Conservation (phyloP, 2,113 vertebrate genomes). For the Tachuris rubrigastra region DNA sequence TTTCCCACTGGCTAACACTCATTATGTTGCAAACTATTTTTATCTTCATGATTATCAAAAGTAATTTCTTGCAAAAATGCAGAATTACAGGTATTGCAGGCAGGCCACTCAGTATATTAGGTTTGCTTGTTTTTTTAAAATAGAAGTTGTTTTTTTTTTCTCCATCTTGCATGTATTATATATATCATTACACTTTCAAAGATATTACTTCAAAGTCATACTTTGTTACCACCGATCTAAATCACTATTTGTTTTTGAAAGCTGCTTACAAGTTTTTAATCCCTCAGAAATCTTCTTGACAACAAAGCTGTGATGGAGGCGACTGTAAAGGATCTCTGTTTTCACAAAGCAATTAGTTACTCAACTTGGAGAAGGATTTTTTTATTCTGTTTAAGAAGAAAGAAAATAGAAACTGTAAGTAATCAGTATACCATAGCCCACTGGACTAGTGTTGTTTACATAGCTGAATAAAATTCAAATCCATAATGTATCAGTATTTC, state of each 20-base stretch:
- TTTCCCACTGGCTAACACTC: background rate
- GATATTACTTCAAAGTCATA: background rate
- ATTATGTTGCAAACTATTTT: background rate
- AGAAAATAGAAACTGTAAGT: background rate
- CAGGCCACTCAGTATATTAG: background rate
- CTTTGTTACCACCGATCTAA: background rate
- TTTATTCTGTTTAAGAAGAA: background rate
- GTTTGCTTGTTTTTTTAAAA: background rate
- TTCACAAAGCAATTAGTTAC: constrained; percentile 2
- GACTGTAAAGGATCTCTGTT: background rate
- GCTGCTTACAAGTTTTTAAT: background rate
- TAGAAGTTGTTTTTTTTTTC: background rate
- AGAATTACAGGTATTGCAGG: background rate
- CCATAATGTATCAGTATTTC: background rate
- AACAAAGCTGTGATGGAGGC: background rate
- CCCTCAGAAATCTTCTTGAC: background rate
- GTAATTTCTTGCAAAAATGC: background rate
- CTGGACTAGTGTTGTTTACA: constrained; percentile 5
- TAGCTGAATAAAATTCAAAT: constrained; percentile 16
- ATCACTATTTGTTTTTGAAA: background rate
- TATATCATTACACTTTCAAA: background rate
- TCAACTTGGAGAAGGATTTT: background rate
- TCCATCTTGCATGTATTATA: background rate
- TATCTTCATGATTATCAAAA: background rate
- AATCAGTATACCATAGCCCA: background rate